phyloP scores from a whole-genome alignment of 2,888 invertebrate genomes.

The Netelia melanura region DNA sequence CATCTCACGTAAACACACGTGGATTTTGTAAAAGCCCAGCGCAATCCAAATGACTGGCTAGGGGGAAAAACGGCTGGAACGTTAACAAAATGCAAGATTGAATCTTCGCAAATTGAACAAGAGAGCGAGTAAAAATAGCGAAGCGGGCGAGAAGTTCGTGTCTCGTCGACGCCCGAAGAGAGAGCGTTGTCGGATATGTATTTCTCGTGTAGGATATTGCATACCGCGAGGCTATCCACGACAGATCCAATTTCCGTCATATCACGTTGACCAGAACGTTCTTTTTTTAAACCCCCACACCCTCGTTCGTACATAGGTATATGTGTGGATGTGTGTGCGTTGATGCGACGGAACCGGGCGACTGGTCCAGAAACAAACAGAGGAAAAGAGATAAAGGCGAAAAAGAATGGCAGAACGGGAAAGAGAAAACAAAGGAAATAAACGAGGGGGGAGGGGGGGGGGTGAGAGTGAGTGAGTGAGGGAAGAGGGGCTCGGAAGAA shows the following conservation, averaged over 20 bases:
- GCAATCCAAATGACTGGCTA: not conserved
- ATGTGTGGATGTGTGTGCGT: not conserved
- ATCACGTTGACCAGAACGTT: conserved; percentile 51
- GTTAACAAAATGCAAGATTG: conserved; percentile 21
- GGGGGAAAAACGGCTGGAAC: not conserved
- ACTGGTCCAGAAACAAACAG: conserved; percentile 20
- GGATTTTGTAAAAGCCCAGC: too few relatives aligned
- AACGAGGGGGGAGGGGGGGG: not conserved
- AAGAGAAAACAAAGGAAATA: conserved; percentile 19
- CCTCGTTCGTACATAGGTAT: not conserved
- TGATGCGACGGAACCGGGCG: not conserved
- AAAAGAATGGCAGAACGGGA: not conserved
- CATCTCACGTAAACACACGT: too few relatives aligned
- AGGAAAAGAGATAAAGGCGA: conserved; percentile 2
- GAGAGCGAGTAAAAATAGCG: conserved; percentile 13
- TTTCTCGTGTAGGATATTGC: conserved; percentile 45
- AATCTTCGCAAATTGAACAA: conserved; percentile 36
- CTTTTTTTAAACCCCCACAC: conserved; percentile 16
- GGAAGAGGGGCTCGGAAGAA: not conserved
- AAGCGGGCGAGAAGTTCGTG: not conserved
- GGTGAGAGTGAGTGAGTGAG: conserved; percentile 13
- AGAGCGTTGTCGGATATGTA: conserved; percentile 38
- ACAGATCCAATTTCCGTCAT: conserved; percentile 67
- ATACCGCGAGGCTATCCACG: conserved; percentile 52
- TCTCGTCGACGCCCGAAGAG: conserved; percentile 28